Evolutionary conservation across 2,113 vertebrate species (phyloP).

Genomic region (Zootoca vivipara): DNA sequence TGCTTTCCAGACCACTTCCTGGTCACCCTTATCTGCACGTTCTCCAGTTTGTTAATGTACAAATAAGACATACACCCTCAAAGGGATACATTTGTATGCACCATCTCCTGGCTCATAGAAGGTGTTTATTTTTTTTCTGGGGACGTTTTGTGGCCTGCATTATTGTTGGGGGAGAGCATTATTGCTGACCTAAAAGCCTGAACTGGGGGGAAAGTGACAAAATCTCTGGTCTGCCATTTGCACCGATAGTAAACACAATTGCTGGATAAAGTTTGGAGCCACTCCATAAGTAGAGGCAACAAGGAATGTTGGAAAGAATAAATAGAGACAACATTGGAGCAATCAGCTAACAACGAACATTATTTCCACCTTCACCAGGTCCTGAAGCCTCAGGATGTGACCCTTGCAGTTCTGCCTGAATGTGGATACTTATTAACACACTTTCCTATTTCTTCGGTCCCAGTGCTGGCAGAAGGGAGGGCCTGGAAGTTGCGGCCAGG

Average conservation of each 20-base stretch:
- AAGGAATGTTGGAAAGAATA: background rate
- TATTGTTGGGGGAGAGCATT: background rate
- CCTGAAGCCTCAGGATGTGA: background rate
- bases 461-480: constrained; percentile 23
- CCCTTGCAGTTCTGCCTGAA: background rate
- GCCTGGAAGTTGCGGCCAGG: constrained; percentile 43
- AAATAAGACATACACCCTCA: background rate
- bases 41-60: background rate
- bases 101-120: background rate
- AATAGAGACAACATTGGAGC: background rate
- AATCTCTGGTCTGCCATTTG: background rate
- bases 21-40: no score
- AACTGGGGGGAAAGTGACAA: background rate
- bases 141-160: background rate
- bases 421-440: background rate
- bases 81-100: background rate
- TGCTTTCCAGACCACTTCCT: no score
- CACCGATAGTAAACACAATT: background rate
- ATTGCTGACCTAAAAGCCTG: background rate
- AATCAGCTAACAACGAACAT: background rate
- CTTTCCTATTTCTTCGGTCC: background rate
- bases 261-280: background rate
- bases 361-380: background rate
- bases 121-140: no score
- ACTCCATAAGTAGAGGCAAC: background rate